Evolutionary conservation across 2,113 vertebrate genomes (phyloP).

Genomic region (Chaenocephalus aceratus): DNA sequence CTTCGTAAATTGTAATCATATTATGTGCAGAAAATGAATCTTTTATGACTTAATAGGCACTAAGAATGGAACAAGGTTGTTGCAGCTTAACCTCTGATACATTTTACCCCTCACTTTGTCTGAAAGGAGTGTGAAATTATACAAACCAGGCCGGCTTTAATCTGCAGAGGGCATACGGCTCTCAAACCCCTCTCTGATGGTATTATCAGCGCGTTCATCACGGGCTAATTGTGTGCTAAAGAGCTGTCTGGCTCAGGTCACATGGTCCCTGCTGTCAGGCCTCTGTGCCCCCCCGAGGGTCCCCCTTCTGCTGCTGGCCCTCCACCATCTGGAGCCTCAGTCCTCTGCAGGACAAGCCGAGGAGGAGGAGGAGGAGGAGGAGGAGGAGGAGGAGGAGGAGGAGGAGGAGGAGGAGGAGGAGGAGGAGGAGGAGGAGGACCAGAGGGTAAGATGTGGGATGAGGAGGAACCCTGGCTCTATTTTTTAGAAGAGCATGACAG

Average conservation of each 20-base stretch:
- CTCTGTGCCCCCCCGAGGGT: conserved; percentile 45
- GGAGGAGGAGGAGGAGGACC: neutral
- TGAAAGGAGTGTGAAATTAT: neutral
- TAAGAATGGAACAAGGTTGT: too few species aligned
- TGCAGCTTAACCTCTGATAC: neutral
- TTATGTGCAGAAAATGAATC: neutral
- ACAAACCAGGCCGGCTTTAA: neutral
- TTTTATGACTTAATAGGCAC: neutral
- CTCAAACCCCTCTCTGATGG: conserved; percentile 44
- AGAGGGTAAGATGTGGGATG: neutral
- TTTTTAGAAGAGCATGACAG: neutral
- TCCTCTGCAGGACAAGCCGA: neutral
- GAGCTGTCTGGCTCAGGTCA: conserved; percentile 47
- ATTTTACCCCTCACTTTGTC: neutral
- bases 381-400: neutral
- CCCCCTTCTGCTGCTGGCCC: conserved; percentile 59
- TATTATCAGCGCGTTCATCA: conserved; percentile 56
- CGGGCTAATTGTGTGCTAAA: conserved; percentile 66
- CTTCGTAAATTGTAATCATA: too few species aligned
- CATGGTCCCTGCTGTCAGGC: conserved; percentile 49
- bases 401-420: neutral
- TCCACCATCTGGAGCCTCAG: conserved; percentile 64
- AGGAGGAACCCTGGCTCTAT: neutral
- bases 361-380: neutral
- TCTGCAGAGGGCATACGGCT: conserved; percentile 15